Evolutionary conservation across 2,888 invertebrate genomes (phyloP), one percentile per base, ranked within the genome.

Genomic region (Plebejus anna): DNA sequence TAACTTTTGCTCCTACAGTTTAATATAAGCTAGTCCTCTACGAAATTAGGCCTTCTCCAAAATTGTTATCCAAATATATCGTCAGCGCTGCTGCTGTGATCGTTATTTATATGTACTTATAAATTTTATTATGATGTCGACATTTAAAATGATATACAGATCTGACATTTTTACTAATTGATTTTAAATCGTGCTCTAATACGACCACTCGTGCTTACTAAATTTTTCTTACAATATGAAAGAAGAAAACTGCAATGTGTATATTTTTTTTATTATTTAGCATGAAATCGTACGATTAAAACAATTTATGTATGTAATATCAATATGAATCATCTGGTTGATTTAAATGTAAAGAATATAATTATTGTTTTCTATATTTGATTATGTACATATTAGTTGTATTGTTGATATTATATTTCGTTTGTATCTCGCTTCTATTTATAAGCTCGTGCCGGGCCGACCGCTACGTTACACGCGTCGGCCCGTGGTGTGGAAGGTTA

Each of bases 41-140:
- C 80, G 83, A 82, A 83, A 85, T 86, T 86, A 86, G 85, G 84
- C 80, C 83, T 83, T 85, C 85, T 87, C 87, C 84, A 86, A 87
- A 85, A 72, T 85, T 85, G 83, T 83, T 81, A 81, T 84, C 82
- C 83, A 84, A 84, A 86, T 78, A 76, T 82, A 82, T 81, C 82
- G 82, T 86, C 87, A 85, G 87, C 85, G 82, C 81, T 80, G 47
- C 80, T 83, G 86, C 84, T 84, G 87, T 86, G 85, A 85, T 88
- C 84, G 83, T 85, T 84, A 84, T 84, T 83, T 83, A 83, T 83
- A 83, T 79, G 89, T 88, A 87, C 87, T 88, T 88, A 88, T 71
- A 59, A 75, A 72, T 75, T 72, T 71, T 73, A 73, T 55, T 55
- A 55, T 55, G 32, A 73, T 32, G 32, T 73, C 73, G 73, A 73